Evolutionary conservation across 2,888 invertebrate species (phyloP).

Genomic region (Iselma pallidipennis): DNA sequence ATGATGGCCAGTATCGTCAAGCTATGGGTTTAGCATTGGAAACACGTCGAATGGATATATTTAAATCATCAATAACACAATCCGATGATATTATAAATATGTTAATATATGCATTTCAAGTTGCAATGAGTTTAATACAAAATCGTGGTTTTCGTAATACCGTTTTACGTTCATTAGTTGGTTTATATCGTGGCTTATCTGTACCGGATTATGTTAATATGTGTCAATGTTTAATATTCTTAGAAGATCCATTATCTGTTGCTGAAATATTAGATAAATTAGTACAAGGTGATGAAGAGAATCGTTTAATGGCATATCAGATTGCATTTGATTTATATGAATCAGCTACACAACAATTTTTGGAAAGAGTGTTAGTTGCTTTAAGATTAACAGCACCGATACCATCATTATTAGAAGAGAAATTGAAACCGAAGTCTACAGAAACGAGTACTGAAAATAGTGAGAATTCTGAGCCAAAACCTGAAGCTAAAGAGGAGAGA

Average conservation of each 20-base stretch:
- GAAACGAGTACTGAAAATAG: slow-evolving; percentile 54
- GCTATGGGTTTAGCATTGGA: slow-evolving; percentile 96
- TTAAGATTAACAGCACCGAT: slow-evolving; percentile 81
- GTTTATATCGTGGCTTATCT: slow-evolving; percentile 83
- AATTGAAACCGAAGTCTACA: slow-evolving; percentile 71
- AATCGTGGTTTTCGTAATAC: slow-evolving; percentile 91
- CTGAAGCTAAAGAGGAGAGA: slow-evolving; percentile 62
- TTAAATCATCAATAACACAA: slow-evolving; percentile 87
- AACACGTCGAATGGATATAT: slow-evolving; percentile 96
- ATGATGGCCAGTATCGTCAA: slow-evolving; percentile 93
- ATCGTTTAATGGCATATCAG: slow-evolving; percentile 94
- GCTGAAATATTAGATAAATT: slow-evolving; percentile 91
- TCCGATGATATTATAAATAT: slow-evolving; percentile 89
- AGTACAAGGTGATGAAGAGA: slow-evolving; percentile 71
- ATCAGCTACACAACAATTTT: slow-evolving; percentile 97
- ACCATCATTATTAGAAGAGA: slow-evolving; percentile 74
- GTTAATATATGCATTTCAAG: slow-evolving; percentile 94
- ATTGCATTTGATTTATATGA: slow-evolving; percentile 99
- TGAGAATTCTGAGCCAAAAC: slow-evolving; percentile 52
- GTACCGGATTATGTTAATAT: slow-evolving; percentile 98
- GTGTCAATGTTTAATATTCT: slow-evolving; percentile 96
- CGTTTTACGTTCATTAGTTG: slow-evolving; percentile 86
- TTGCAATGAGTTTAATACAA: slow-evolving; percentile 95
- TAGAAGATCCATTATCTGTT: slow-evolving; percentile 92
- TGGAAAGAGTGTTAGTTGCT: slow-evolving; percentile 83